These are phyloP conservation scores for Megastigmus dorsalis DNA, from an alignment of 2,888 invertebrate genomes.

Conservation along the genomic window DNA sequence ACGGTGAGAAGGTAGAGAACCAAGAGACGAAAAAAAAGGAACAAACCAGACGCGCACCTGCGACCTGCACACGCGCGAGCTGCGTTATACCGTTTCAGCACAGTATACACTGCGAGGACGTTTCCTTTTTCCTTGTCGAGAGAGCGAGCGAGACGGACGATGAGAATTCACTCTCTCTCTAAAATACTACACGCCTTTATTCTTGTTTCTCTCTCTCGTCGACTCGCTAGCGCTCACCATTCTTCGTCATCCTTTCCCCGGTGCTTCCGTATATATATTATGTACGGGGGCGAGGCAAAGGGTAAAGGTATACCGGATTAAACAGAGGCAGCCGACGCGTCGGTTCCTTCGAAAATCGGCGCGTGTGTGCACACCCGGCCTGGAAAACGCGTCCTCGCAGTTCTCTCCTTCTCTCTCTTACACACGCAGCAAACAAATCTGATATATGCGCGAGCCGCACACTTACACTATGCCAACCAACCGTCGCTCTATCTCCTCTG, in stretches of 20 bases:
- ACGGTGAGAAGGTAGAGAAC: neutral
- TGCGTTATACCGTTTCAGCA: neutral
- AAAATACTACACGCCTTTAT: no score
- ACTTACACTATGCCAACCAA: neutral
- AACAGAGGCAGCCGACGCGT: no score
- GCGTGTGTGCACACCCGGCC: neutral
- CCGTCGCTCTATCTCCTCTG: conserved; percentile 27
- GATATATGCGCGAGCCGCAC: neutral
- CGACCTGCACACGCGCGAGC: neutral
- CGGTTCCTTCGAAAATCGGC: no score
- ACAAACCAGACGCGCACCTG: neutral
- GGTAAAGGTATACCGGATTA: no score
- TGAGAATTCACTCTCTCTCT: neutral
- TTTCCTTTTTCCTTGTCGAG: neutral
- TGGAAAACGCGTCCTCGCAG: conserved; percentile 21
- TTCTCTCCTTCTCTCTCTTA: neutral
- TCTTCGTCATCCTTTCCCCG: no score
- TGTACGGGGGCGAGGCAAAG: no score
- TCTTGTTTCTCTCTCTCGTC: no score
- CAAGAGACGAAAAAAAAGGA: neutral
- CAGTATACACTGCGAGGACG: no score
- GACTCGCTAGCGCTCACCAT: neutral
- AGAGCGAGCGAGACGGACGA: neutral
- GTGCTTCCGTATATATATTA: no score
- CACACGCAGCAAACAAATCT: conserved; percentile 1